A percentile compares a stretch with the other conserved stretches of the same genome.
These are phyloP conservation scores for Tortrix viridana DNA, from an alignment of 2,888 invertebrate species.

Conservation along the genomic window DNA sequence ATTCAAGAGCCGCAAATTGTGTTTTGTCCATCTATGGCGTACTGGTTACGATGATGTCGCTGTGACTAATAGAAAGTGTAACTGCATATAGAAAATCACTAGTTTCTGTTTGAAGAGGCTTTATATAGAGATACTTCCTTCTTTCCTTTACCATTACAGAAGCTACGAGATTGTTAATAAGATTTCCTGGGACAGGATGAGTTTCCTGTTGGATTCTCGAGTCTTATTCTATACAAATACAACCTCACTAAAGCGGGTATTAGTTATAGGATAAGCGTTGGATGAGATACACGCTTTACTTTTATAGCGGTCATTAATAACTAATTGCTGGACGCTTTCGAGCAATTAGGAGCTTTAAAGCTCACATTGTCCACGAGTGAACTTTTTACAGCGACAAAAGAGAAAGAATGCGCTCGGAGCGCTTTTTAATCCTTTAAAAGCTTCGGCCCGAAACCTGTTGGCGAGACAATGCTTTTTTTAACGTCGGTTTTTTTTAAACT, in stretches of 20 bases:
- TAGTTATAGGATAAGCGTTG: background rate
- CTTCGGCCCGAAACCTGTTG: conserved; percentile 56
- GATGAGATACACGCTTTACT: background rate
- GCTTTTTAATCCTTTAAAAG: conserved; percentile 54
- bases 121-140: conserved; percentile 26
- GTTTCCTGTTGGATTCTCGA: background rate
- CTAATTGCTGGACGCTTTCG: conserved; percentile 33
- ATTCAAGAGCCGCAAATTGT: conserved; percentile 10
- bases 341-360: conserved; percentile 33
- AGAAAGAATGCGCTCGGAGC: conserved; percentile 55
- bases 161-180: no score
- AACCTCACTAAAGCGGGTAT: background rate
- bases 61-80: conserved; percentile 24
- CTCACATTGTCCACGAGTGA: conserved; percentile 32
- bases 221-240: no score
- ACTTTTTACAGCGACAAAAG: conserved; percentile 52
- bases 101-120: conserved; percentile 18
- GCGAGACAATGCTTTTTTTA: conserved; percentile 57
- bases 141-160: conserved; percentile 16
- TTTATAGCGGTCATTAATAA: conserved; percentile 26
- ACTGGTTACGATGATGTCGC: conserved; percentile 13
- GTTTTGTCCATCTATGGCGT: conserved; percentile 4
- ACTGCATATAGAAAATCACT: conserved; percentile 21
- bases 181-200: background rate
- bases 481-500: conserved; percentile 28